Evolutionary conservation across 2,888 invertebrate species (phyloP), one percentile per base, ranked within the genome.

Genomic region (Chrysolina haemoptera): DNA sequence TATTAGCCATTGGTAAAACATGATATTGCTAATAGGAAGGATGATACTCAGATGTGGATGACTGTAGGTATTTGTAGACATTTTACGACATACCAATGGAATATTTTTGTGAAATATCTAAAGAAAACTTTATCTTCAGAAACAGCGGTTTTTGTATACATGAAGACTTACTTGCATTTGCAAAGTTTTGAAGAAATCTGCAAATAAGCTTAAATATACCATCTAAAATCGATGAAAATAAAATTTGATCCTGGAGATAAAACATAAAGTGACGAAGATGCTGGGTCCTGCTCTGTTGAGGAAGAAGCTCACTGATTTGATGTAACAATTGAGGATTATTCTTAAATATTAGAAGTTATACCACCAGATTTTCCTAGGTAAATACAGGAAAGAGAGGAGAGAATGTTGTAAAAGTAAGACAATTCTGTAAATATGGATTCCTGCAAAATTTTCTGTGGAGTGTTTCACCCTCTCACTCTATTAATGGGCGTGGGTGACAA

Each of bases 41-140:
- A 27, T 8, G 59, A 59, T n/a, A 27, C n/a, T 16, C 59, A n/a
- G 6, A 59, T 27, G 35, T 59, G 59, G 59, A 59, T 9, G 27
- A 59, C 18, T 10, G 59, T 59, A 59, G 59, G 59, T 59, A 59
- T 59, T 59, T 59, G 14, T 27, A 59, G 59, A 59, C 2, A 16
- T 59, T 59, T 27, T n/a, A n/a, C n/a, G n/a, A 59, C 14, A 20
- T 12, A 53, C 20, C 11, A 59, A 6, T 59, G 59, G 59, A 59
- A n/a, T 59, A 59, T 35, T 59, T 27, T 27, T 27, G 22, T 59
- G 14, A 59, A 14, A 10, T 59, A 59, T 27, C n/a, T 59, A 59
- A 59, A 59, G 59, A 46, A 46, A 14, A 46, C 59, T 59, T 59
- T 59, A 16, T 59, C 59, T 59, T 59, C 59, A 59, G 59, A 27